Evolutionary conservation across 2,113 vertebrate genomes (phyloP), one percentile per base, ranked within the genome.

Genomic region (Seriola quinqueradiata): DNA sequence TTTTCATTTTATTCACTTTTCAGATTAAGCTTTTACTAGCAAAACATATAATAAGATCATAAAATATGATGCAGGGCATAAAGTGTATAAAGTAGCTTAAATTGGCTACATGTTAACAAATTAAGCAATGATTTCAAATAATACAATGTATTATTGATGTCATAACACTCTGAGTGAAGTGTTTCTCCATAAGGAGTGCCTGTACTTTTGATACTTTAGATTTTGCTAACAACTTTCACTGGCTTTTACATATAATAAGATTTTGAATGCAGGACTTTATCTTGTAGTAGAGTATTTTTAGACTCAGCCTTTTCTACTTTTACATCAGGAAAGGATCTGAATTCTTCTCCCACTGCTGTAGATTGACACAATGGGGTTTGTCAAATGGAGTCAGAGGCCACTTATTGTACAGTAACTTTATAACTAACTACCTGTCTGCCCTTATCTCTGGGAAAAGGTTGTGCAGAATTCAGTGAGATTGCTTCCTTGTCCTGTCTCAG

Each of bases 371-470:
- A 55, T 7, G 1, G 23, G 11, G 19, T 52, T 60, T 50, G 42
- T 36, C 4, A 28, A 65, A 25, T 52, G 12, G 16, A 52, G 63
- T 5, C 16, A 42, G 16, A 54, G 9, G 38, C 38, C 46, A 1
- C 3, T 82, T 68, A 25, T 13, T 50, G 14, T 28, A 42, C 17
- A 68, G 25, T 17, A 71, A 70, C 40, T 72, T 38, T 28, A 23
- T 14, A 38, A 25, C 16, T 34, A 23, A 10, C 5, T 7, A 21
- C 5, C n/a, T 34, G 36, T 1, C 11, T 61, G 23, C 44, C 14
- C 8, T 77, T 71, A 36, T 50, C 1, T 75, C n/a, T 32, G 21
- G 16, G 19, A 64, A 71, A 67, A 12, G 17, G 21, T 0, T 58
- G 17, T n/a, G 34, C 10, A 38, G 1, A 60, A 55, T 61, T 55